Evolutionary conservation across 2,797 vertebrate genomes (phyloP).

Genomic region (Clarias laeviceps): DNA sequence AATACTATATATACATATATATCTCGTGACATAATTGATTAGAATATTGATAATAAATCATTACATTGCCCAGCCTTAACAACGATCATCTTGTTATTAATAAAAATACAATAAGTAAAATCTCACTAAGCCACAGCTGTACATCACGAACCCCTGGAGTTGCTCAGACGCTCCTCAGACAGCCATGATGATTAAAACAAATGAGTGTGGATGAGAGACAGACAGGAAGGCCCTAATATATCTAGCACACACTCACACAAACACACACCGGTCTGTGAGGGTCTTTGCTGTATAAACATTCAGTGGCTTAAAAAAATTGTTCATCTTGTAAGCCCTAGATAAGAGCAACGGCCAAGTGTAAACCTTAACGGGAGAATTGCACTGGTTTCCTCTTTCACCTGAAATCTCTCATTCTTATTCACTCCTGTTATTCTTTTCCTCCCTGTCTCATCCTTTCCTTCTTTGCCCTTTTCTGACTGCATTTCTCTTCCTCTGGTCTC

Average conservation of each 20-base stretch:
- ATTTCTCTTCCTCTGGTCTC: conserved; percentile 9
- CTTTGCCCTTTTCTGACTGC: conserved; percentile 26
- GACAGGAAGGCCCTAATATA: conserved; percentile 32
- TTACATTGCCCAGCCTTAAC: background rate
- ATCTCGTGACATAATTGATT: too few relatives aligned
- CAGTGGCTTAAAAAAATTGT: background rate
- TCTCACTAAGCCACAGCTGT: background rate
- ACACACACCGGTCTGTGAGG: background rate
- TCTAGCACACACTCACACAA: background rate
- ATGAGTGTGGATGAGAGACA: background rate
- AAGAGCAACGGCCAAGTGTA: background rate
- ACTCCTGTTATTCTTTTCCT: conserved; percentile 53
- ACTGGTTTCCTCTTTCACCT: background rate
- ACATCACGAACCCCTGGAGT: background rate
- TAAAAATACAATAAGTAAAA: background rate
- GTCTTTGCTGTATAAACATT: background rate
- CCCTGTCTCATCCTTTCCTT: background rate
- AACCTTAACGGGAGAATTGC: background rate
- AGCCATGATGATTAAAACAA: background rate
- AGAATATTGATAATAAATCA: too few relatives aligned
- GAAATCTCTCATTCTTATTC: conserved; percentile 41
- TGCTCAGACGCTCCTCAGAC: background rate
- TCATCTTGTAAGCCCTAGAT: background rate
- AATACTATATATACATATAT: too few relatives aligned
- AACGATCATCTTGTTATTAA: background rate